phyloP scores from a whole-genome alignment of 2,113 vertebrate species.

The Poicephalus meyeri region DNA sequence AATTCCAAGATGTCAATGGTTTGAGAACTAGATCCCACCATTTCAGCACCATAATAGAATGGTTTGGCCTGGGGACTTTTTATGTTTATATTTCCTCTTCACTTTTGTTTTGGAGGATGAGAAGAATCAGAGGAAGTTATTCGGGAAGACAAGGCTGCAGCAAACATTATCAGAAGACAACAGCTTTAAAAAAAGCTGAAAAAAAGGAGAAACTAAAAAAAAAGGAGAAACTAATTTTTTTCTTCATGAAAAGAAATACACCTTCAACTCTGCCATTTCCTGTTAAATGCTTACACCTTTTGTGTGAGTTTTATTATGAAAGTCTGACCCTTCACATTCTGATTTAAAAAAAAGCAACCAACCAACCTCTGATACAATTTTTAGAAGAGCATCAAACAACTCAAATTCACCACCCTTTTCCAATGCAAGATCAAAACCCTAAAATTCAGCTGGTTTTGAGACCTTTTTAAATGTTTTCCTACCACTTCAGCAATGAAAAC shows the following conservation, averaged over 20 bases:
- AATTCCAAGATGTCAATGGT: not conserved
- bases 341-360: not conserved
- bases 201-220: not conserved
- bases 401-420: not conserved
- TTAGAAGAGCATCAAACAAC: not conserved
- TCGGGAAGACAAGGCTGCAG: not conserved
- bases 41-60: not conserved
- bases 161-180: not conserved
- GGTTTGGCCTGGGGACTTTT: not conserved
- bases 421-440: not conserved
- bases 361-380: not conserved
- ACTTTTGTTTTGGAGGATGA: not conserved
- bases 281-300: not conserved
- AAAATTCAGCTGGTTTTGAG: not conserved
- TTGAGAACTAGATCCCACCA: not conserved
- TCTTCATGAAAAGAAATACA: not conserved
- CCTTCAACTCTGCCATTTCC: not conserved
- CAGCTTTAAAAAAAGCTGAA: not conserved
- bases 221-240: not conserved
- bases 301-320: not conserved
- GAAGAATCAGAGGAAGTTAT: not conserved
- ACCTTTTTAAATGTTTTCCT: not conserved
- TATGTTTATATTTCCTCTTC: not conserved
- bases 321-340: not conserved
- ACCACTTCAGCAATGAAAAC: not conserved